Evolutionary conservation across 2,113 vertebrate genomes (phyloP).

Genomic region (Arenaria interpres): DNA sequence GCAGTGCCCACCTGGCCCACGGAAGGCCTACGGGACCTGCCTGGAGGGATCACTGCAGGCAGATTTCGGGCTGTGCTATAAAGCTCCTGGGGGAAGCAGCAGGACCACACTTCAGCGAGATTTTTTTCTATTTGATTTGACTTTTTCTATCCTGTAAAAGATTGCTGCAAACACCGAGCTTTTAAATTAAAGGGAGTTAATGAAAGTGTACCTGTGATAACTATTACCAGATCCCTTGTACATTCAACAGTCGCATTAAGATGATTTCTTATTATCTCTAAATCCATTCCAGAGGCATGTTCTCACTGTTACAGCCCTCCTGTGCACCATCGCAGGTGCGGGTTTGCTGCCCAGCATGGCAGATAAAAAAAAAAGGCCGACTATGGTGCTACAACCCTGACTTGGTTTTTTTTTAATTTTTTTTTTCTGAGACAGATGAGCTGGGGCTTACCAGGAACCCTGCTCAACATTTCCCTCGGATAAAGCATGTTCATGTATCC

Average conservation of each 20-base stretch:
- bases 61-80: background rate
- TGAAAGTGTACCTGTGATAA: constrained; percentile 64
- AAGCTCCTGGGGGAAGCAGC: background rate
- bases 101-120: background rate
- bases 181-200: constrained; percentile 71
- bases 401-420: background rate
- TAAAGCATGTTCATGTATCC: background rate
- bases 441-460: background rate
- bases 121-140: background rate
- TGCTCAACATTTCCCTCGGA: background rate
- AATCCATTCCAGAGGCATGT: constrained; percentile 46
- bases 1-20: fast-evolving
- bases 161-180: constrained; percentile 31
- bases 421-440: background rate
- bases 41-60: background rate
- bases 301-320: constrained; percentile 35
- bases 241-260: constrained; percentile 50
- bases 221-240: constrained; percentile 44
- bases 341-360: background rate
- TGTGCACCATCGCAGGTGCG: constrained; percentile 38
- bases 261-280: constrained; percentile 62
- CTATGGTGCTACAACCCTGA: background rate
- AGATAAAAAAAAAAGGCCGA: background rate
- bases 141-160: constrained; percentile 4
- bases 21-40: background rate